Evolutionary conservation across 2,113 vertebrate species (phyloP), one percentile per base, ranked within the genome.

Genomic region (Nesogale talazaci): DNA sequence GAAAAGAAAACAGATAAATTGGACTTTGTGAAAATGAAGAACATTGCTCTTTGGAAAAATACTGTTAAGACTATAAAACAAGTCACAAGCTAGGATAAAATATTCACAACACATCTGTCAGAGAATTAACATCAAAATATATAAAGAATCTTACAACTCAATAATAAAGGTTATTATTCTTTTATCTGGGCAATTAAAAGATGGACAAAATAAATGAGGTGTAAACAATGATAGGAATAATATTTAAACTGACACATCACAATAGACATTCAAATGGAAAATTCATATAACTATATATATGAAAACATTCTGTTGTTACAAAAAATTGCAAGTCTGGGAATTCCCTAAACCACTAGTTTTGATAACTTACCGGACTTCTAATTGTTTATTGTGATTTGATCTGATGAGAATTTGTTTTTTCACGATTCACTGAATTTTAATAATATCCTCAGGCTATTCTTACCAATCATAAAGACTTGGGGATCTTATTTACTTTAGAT

Each of bases 21-120:
- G 3, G 61, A 92, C 38, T 90, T 93, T 6, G 79, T 88, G 52
- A 72, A 85, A 81, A 65, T 38, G 34, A 81, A 94, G 92, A 67
- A 16, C 2, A 65, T 88, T 69, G 42, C 23, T 88, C 40, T 63
- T 91, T 67, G 57, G 9, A 57, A 75, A 94, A 69, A 59, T 2
- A 0, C 3, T 22, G 76, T 52, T 29, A 80, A 84, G 40, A 83
- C 83, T 57, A 94, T 67, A 19, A 72, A 78, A 81, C 42, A 56
- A 87, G 34, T 31, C 77, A 80, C 86, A 91, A 72, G 52, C 46
- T 75, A 25, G 16, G 15, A 86, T 31, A 80, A 91, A 89, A 75
- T 63, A 78, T 36, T 80, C 40, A 72, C 42, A 65, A 29, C 63
- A 77, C 3, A 67, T 34, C 46, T 42, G n/a, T 67, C 82, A 88